Percentiles rank a stretch among this genome's conserved stretches.
phyloP scores from a whole-genome alignment of 2,888 invertebrate species.

The Luperina nickerlii region DNA sequence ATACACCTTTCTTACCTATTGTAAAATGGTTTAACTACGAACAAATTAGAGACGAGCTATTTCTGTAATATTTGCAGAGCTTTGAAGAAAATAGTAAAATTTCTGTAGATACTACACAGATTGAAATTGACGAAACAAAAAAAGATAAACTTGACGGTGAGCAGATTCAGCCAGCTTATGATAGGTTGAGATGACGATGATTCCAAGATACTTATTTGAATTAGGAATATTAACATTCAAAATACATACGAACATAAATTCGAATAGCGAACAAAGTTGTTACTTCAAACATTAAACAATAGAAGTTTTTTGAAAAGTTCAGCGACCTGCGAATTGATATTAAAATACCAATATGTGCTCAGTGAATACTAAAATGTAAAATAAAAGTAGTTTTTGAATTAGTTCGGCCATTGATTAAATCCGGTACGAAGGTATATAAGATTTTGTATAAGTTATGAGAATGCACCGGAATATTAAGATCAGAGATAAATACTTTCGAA shows the following conservation, averaged over 20 bases:
- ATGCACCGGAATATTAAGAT: not conserved
- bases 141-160: not conserved
- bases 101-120: not conserved
- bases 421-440: not conserved
- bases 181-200: conserved; percentile 10
- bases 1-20: conserved; percentile 14
- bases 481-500: not conserved
- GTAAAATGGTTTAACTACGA: conserved; percentile 9
- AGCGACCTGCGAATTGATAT: conserved; percentile 26
- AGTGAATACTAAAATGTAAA: conserved; percentile 23
- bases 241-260: conserved; percentile 12
- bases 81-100: not conserved
- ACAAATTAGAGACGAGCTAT: conserved; percentile 4
- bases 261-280: conserved; percentile 30
- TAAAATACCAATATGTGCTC: conserved; percentile 14
- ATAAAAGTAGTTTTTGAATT: conserved; percentile 21
- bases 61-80: conserved; percentile 5
- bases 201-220: conserved; percentile 15
- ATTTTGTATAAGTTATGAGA: not conserved
- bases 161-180: not conserved
- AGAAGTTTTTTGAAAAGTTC: conserved; percentile 22
- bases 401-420: conserved; percentile 12
- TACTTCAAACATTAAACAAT: conserved; percentile 14
- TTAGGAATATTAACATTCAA: conserved; percentile 19
- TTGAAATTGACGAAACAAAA: not conserved